A percentile compares a stretch with the other conserved stretches of the same genome.
phyloP scores from a whole-genome alignment of 2,797 vertebrate genomes.

The Oryzias sinensis region DNA sequence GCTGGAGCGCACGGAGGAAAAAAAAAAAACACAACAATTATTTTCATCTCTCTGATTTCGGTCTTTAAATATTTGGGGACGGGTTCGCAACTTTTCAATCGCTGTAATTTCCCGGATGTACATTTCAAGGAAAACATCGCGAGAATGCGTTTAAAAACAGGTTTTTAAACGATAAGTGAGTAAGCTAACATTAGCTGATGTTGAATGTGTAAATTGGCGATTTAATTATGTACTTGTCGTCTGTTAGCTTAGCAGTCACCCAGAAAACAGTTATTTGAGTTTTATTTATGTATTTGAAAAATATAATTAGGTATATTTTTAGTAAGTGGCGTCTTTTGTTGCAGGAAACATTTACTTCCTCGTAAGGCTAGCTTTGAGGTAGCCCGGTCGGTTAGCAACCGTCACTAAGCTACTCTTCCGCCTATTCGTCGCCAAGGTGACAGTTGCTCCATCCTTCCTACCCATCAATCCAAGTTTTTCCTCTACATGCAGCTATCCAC shows the following conservation, averaged over 20 bases:
- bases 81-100: not conserved
- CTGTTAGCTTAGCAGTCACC: not conserved
- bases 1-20: constrained; percentile 43
- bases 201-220: constrained; percentile 31
- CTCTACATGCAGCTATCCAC: not conserved
- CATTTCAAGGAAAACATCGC: not conserved
- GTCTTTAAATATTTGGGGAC: not conserved
- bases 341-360: not conserved
- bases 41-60: constrained; percentile 20
- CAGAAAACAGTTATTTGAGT: not conserved
- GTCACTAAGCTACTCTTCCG: constrained; percentile 50
- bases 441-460: constrained; percentile 35
- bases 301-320: not conserved
- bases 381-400: constrained; percentile 39
- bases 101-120: not conserved
- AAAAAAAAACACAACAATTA: constrained; percentile 6
- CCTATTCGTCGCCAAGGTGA: constrained; percentile 69
- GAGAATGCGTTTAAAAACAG: constrained; percentile 11
- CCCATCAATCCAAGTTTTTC: constrained; percentile 13
- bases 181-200: constrained; percentile 56
- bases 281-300: not conserved
- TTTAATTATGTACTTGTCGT: constrained; percentile 29
- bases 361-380: constrained; percentile 4
- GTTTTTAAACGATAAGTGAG: constrained; percentile 42
- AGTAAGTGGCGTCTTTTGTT: not conserved